A percentile compares a stretch with the other conserved stretches of the same genome.
Evolutionary conservation across 2,797 vertebrate genomes (phyloP).

Genomic region (Cichlasoma orientale): DNA sequence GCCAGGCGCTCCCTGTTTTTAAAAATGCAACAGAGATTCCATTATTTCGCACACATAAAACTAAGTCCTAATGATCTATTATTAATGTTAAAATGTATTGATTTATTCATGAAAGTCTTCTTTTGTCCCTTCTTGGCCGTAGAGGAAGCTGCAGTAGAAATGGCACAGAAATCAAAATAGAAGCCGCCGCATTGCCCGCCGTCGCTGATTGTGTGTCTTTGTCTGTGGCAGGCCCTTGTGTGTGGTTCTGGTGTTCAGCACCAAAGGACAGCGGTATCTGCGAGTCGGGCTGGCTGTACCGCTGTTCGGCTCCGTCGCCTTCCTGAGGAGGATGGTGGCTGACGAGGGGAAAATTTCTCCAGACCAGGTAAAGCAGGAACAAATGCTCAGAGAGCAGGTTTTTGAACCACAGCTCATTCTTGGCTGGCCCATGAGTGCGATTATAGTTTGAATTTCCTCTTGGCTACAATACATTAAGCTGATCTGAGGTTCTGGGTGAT

Average conservation of each 20-base stretch:
- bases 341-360: constrained; percentile 86
- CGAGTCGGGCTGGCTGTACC: constrained; percentile 89
- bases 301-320: constrained; percentile 84
- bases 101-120: constrained; percentile 74
- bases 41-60: constrained; percentile 74
- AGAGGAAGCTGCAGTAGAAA: constrained; percentile 22
- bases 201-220: constrained; percentile 24
- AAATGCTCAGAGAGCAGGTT: background rate
- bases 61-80: constrained; percentile 72
- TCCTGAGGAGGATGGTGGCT: constrained; percentile 87
- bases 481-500: too few relatives aligned
- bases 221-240: constrained; percentile 83
- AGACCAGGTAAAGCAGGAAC: constrained; percentile 79
- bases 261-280: constrained; percentile 86
- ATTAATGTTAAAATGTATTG: constrained; percentile 76
- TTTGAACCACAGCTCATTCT: background rate
- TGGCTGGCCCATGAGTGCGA: background rate
- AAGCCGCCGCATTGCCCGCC: background rate
- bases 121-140: constrained; percentile 57
- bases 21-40: constrained; percentile 75
- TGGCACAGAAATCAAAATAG: constrained; percentile 34
- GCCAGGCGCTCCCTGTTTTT: constrained; percentile 51
- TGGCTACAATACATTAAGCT: background rate
- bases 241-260: constrained; percentile 89
- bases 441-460: background rate